phyloP scores from a whole-genome alignment of 1,140 invertebrate species.

The Trachymyrmex septentrionalis region DNA sequence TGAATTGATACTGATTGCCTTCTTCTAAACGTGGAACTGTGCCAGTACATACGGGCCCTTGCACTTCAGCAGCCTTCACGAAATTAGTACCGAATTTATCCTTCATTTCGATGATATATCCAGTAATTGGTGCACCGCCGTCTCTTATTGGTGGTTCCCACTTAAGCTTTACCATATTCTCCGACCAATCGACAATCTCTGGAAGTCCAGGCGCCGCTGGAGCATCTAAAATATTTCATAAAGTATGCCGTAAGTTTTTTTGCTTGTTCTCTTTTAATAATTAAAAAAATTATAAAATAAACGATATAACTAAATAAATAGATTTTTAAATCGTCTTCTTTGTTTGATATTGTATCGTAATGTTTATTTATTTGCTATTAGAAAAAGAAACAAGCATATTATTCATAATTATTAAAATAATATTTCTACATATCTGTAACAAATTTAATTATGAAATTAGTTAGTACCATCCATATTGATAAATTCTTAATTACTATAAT shows the following conservation, averaged over 20 bases:
- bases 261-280: not conserved
- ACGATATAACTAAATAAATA: not conserved
- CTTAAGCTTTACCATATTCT: conserved; percentile 96
- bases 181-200: conserved; percentile 97
- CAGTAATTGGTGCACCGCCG: conserved; percentile 98
- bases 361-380: not conserved
- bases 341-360: conserved; percentile 3
- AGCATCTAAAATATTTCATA: conserved; percentile 87
- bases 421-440: not conserved
- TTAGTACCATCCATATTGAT: too few species aligned
- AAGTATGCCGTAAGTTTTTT: not conserved
- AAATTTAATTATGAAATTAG: not conserved
- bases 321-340: not conserved
- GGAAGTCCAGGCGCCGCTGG: conserved; percentile 96
- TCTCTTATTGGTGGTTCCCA: conserved; percentile 98
- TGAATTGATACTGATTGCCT: conserved; percentile 98
- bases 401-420: not conserved
- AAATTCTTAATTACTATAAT: not conserved
- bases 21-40: conserved; percentile 96
- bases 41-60: conserved; percentile 92
- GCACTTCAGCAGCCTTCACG: conserved; percentile 91
- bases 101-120: conserved; percentile 97
- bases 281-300: conserved; percentile 9
- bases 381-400: not conserved
- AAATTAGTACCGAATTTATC: conserved; percentile 90